Percentiles rank a stretch among this genome's conserved stretches.
Conservation (phyloP, 1,140 invertebrate species). For the Drosophila athabasca region DNA sequence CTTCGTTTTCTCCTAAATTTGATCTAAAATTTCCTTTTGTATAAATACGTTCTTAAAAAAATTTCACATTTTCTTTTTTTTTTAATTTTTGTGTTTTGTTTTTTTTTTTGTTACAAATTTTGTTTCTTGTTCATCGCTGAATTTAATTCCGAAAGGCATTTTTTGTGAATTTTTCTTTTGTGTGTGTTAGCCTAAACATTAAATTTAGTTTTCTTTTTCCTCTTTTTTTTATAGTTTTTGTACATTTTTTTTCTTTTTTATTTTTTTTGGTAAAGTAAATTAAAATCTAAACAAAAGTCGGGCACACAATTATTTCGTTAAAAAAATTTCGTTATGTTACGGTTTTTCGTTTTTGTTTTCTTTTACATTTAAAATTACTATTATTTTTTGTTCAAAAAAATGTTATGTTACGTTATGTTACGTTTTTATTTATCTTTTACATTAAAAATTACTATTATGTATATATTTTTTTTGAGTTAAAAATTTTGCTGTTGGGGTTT, state of each 20-base stretch:
- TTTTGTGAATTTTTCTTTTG: conserved; percentile 68
- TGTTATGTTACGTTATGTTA: not conserved
- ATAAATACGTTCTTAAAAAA: conserved; percentile 70
- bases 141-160: conserved; percentile 84
- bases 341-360: conserved; percentile 20
- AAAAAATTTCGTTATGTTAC: conserved; percentile 17
- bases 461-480: conserved; percentile 17
- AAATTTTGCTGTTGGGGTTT: conserved; percentile 2
- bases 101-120: conserved; percentile 54
- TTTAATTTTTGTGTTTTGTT: conserved; percentile 14
- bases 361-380: conserved; percentile 41
- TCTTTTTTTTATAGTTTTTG: conserved; percentile 46
- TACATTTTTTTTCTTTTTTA: conserved; percentile 54
- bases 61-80: conserved; percentile 37
- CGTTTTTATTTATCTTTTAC: conserved; percentile 28
- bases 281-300: conserved; percentile 55
- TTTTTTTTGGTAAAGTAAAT: conserved; percentile 39
- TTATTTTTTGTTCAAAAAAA: conserved; percentile 44
- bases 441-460: conserved; percentile 48
- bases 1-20: conserved; percentile 66
- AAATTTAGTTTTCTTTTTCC: conserved; percentile 75
- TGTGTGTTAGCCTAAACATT: conserved; percentile 72
- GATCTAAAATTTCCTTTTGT: conserved; percentile 69
- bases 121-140: conserved; percentile 64
- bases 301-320: conserved; percentile 70